Evolutionary conservation across 2,113 vertebrate species (phyloP), one percentile per base, ranked within the genome.

Genomic region (Cinclus mexicanus): DNA sequence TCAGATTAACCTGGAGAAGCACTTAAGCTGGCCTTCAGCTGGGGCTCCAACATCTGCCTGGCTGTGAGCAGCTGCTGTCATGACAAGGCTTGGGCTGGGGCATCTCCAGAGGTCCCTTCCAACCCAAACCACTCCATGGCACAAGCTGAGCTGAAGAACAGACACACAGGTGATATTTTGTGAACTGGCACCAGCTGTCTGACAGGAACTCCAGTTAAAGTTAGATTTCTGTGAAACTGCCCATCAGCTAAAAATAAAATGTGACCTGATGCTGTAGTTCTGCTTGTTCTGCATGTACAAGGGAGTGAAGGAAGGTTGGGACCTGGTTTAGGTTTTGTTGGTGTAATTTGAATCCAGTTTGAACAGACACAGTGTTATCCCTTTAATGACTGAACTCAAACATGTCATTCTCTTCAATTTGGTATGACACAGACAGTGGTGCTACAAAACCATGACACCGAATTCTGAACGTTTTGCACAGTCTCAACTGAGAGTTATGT

Each of bases 1-100:
- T 83, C 69, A 93, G 92, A 90, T 94, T 59, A 88, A 76, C 55
- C 44, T 55, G 47, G 39, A 91, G 71, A 90, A 64, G 71, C 31
- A 10, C 37, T 55, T 52, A 14, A 71, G 60, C 50, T 55, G 56
- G 71, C 90, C 92, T 67, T 96, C 76, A 80, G 83, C 12, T 87
- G 60, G 22, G 87, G 42, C 72, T 93, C 26, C 35, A 26, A 14
- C 19, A 7, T 42, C 82, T 92, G 88, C 67, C 50, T 47, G 63
- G 37, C 87, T 50, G 2, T 31, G 39, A 46, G 68, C 77, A 33
- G 59, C 78, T 81, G 35, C 74, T 72, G 53, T 7, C 39, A 4
- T 1, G 33, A 67, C 72, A 57, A 42, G 49, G 8, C 10, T 5
- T 21, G 49, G 28, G 5, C 59, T 29, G 24, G 79, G 7, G 19